Base-by-base conservation (phyloP, 2,113 vertebrate species). In the Esox niger region DNA sequence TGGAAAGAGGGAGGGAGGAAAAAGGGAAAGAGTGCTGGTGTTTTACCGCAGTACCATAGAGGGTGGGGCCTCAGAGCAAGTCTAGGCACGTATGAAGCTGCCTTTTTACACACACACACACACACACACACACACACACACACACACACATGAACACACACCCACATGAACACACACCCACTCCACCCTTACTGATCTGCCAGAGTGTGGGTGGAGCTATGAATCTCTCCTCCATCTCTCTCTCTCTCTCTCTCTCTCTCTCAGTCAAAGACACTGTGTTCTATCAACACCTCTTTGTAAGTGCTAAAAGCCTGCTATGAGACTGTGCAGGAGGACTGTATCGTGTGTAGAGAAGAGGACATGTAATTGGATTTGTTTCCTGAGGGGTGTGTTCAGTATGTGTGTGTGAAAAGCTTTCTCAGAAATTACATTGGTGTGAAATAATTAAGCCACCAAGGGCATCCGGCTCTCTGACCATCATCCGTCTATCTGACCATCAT, bases 351-450 rank as follows among this genome's bases (percentile, higher is more conserved):
- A 27, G 62, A 13, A 3, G 3, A 25, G 46, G 54, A 62, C 49
- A 6, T 1, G 1, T 69, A 66, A 77, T 66, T 70, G 30, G 62
- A 74, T 75, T 56, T 74, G 66, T 52, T 78, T 73, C 80, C 70
- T 77, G 69, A 76, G 69, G 64, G 68, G 73, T 26, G 58, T 73
- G 9, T 38, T 13, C 35, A 38, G 46, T 58, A 17, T 31, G 49
- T 52, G 26, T 31, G 26, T 31, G 26, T 72, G 35, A n/a, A 73
- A 66, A 61, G 71, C 70, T 43, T 33, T 62, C 31, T 64, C 57
- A 1, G 6, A 2, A 70, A 74, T 55, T 17, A 46, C 2, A 13
- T 30, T 21, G 20, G 49, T n/a, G n/a, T n/a, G n/a, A n/a, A n/a
- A n/a, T n/a, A n/a, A n/a, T n/a, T n/a, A n/a, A n/a, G n/a, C n/a